These are phyloP conservation scores for Nemoura dubitans DNA, from an alignment of 2,888 invertebrate species.

Conservation along the genomic window DNA sequence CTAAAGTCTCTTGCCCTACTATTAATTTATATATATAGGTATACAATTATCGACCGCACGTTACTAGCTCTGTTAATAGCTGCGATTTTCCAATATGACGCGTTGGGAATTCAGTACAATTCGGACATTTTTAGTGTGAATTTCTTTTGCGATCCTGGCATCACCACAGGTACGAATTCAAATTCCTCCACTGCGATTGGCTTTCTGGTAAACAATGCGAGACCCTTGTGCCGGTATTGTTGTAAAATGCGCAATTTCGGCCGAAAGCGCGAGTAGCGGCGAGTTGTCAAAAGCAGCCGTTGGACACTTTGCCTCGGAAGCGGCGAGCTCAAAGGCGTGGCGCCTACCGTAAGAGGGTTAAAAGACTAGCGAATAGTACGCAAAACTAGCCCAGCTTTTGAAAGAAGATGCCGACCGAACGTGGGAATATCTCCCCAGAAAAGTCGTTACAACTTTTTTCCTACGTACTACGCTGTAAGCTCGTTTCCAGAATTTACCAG, in stretches of 20 bases:
- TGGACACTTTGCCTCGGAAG: neutral
- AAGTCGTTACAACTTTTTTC: neutral
- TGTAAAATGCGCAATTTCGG: too few relatives aligned
- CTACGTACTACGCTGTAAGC: neutral
- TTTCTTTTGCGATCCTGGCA: too few relatives aligned
- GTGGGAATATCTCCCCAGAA: neutral
- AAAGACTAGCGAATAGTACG: neutral
- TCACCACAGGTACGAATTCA: too few relatives aligned
- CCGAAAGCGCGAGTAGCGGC: too few relatives aligned
- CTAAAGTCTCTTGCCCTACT: conserved; percentile 28
- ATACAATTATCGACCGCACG: neutral
- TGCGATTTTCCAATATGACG: too few relatives aligned
- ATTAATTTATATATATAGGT: conserved; percentile 10
- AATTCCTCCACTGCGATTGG: too few relatives aligned
- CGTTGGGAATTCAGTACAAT: too few relatives aligned
- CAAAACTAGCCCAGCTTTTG: neutral
- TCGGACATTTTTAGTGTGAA: too few relatives aligned
- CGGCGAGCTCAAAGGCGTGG: neutral
- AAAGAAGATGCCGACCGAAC: neutral
- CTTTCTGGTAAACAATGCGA: too few relatives aligned
- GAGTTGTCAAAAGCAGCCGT: too few relatives aligned
- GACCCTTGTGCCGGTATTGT: too few relatives aligned
- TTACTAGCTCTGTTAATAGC: neutral
- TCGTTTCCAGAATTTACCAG: neutral
- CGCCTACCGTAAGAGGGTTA: neutral